A percentile compares a stretch with the other conserved stretches of the same genome.
Evolutionary conservation across 2,113 vertebrate species (phyloP).

Genomic region (Amia ocellicauda): DNA sequence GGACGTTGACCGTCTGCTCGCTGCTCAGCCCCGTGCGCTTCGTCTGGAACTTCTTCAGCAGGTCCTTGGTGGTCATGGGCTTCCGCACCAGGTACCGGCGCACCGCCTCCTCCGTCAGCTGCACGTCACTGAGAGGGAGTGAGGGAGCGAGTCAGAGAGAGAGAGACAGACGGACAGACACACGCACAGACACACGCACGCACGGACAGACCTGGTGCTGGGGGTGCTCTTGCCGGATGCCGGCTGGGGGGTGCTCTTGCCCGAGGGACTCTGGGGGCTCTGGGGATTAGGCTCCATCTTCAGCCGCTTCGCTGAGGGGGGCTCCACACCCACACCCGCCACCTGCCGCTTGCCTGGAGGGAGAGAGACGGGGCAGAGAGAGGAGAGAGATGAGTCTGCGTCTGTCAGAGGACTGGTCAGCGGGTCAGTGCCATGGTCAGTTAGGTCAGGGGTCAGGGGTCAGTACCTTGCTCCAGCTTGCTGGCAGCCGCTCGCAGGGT

Average conservation of each 20-base stretch:
- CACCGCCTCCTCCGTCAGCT: slow-evolving; percentile 85
- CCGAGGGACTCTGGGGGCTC: slow-evolving; percentile 70
- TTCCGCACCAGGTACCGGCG: slow-evolving; percentile 86
- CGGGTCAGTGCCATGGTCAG: too few relatives aligned
- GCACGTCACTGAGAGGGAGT: slow-evolving; percentile 70
- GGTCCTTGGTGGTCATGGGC: slow-evolving; percentile 93
- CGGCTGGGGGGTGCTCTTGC: slow-evolving; percentile 82
- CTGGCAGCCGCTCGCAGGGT: slow-evolving; percentile 80
- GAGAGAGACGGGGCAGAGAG: not conserved
- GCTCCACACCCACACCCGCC: slow-evolving; percentile 49
- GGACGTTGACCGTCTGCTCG: slow-evolving; percentile 87
- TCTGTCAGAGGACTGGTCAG: too few relatives aligned
- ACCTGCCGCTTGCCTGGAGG: slow-evolving; percentile 74
- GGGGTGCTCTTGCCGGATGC: slow-evolving; percentile 84
- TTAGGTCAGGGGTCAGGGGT: not conserved
- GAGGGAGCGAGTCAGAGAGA: not conserved
- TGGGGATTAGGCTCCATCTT: slow-evolving; percentile 72
- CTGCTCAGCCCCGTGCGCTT: slow-evolving; percentile 90
- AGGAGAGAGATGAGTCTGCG: too few relatives aligned
- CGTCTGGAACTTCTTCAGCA: slow-evolving; percentile 94
- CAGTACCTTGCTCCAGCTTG: slow-evolving; percentile 82
- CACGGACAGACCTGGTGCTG: slow-evolving; percentile 69
- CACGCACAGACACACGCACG: too few relatives aligned
- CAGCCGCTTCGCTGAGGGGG: slow-evolving; percentile 75
- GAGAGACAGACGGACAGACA: not conserved